Conservation (phyloP, 2,888 invertebrate genomes). For the Spialia ferax region DNA sequence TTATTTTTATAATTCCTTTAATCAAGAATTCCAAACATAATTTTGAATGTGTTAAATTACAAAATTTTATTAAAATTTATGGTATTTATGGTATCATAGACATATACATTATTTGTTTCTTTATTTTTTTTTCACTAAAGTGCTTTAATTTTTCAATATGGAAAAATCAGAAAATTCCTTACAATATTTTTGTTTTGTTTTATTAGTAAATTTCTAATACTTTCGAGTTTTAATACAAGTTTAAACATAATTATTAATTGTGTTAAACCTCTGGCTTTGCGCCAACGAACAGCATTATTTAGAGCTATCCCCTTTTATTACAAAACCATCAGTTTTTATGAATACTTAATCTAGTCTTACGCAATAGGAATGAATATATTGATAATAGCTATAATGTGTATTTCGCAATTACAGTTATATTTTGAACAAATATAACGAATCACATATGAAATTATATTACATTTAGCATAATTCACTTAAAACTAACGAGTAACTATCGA, state of each 20-base stretch:
- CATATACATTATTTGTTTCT: no score
- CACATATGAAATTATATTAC: constrained; percentile 23
- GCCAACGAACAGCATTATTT: constrained; percentile 20
- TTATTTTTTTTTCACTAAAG: no score
- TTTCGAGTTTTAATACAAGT: not conserved
- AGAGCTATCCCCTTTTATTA: constrained; percentile 18
- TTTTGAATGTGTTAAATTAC: not conserved
- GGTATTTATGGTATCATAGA: no score
- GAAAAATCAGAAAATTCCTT: not conserved
- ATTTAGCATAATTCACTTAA: constrained; percentile 30
- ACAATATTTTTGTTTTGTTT: not conserved
- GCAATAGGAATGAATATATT: constrained; percentile 43
- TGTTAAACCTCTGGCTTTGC: not conserved
- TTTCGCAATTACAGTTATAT: constrained; percentile 44
- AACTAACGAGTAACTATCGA: constrained; percentile 37
- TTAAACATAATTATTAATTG: constrained; percentile 9
- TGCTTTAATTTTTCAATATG: not conserved
- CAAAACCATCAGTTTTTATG: constrained; percentile 22
- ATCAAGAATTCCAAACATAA: not conserved
- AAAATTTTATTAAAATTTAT: no score
- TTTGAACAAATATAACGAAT: constrained; percentile 45
- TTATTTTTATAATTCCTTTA: not conserved
- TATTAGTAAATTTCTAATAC: not conserved
- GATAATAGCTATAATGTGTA: constrained; percentile 29
- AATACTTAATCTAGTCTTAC: constrained; percentile 37